These are phyloP conservation scores for Oreortyx pictus DNA, from an alignment of 2,797 vertebrate genomes.

Conservation along the genomic window DNA sequence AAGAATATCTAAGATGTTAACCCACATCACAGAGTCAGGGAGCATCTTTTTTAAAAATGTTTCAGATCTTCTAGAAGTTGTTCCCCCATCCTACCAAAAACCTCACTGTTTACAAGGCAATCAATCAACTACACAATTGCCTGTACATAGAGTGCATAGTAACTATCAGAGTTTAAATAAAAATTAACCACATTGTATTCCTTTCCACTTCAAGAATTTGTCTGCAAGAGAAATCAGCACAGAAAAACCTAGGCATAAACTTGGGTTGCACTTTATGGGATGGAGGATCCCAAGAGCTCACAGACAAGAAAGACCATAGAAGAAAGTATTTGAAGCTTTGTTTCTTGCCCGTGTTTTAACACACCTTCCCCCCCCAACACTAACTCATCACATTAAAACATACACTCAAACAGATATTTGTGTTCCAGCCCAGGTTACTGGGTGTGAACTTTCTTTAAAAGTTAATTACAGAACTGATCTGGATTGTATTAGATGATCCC, in stretches of 20 bases:
- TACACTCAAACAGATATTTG: neutral
- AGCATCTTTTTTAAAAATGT: neutral
- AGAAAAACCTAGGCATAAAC: neutral
- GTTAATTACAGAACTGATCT: neutral
- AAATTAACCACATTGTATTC: neutral
- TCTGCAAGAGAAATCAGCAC: neutral
- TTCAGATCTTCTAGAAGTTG: neutral
- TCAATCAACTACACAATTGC: neutral
- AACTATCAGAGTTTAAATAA: neutral
- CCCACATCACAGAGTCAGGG: neutral
- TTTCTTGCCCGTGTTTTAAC: neutral
- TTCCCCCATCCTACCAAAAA: neutral
- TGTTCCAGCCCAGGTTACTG: neutral
- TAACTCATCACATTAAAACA: neutral
- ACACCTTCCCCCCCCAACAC: too few species aligned
- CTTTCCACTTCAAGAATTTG: neutral
- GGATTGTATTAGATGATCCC: too few species aligned
- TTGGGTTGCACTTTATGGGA: too few species aligned
- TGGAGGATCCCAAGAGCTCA: neutral
- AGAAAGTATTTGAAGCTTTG: neutral
- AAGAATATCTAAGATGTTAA: neutral
- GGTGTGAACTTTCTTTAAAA: neutral
- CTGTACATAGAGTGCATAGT: neutral
- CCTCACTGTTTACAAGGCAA: neutral
- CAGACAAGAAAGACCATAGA: too few species aligned